Evolutionary conservation across 1,140 invertebrate genomes (phyloP).

Genomic region (Berghia stephanieae): DNA sequence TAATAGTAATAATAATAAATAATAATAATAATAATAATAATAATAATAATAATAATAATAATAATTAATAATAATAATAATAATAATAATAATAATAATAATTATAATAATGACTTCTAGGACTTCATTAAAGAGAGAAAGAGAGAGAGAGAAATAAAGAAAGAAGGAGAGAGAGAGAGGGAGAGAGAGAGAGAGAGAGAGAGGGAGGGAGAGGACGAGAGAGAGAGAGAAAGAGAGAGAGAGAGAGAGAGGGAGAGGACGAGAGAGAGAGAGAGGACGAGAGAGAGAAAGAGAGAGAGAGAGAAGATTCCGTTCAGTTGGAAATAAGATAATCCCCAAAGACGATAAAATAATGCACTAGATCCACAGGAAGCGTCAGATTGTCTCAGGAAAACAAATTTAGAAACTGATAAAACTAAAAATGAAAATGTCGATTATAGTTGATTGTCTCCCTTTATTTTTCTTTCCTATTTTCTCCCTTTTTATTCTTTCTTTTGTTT

Average conservation of each 20-base stretch:
- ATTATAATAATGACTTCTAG: too few species aligned
- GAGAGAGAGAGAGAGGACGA: slow-evolving; percentile 20
- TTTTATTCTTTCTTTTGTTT: too few species aligned
- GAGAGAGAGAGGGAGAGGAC: background rate
- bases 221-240: slow-evolving; percentile 26
- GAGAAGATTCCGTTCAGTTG: background rate
- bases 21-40: too few species aligned
- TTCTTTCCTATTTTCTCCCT: too few species aligned
- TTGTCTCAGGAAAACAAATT: background rate
- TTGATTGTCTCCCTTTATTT: too few species aligned
- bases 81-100: too few species aligned
- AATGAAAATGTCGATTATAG: too few species aligned
- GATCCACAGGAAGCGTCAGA: background rate
- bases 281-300: slow-evolving; percentile 16
- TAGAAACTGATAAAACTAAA: slow-evolving; percentile 2
- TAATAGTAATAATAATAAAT: too few species aligned
- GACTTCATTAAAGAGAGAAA: too few species aligned
- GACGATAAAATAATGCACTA: background rate
- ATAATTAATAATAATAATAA: too few species aligned
- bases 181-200: slow-evolving; percentile 30
- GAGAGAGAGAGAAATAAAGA: too few species aligned
- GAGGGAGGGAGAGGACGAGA: slow-evolving; percentile 25
- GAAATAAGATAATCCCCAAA: background rate
- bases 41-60: too few species aligned
- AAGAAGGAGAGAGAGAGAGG: slow-evolving; percentile 16